phyloP scores from a whole-genome alignment of 1,140 invertebrate genomes.

The Proctacanthus coquilletti region DNA sequence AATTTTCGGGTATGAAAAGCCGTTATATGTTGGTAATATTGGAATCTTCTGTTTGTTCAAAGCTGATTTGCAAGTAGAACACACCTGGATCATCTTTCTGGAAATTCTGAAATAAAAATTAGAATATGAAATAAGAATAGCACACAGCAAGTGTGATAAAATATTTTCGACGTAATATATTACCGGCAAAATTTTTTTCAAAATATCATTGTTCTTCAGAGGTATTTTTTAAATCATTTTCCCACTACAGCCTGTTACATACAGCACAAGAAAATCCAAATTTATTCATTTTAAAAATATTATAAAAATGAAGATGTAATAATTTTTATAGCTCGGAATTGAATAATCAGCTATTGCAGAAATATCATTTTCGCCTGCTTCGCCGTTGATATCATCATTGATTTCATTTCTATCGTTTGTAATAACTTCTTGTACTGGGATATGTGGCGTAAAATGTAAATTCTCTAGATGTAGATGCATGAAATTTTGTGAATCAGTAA shows the following conservation, averaged over 20 bases:
- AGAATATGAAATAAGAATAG: too few species aligned
- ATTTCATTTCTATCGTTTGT: neutral
- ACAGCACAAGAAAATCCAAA: slow-evolving; percentile 3
- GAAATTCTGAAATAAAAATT: too few species aligned
- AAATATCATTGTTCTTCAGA: neutral
- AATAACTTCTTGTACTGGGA: neutral
- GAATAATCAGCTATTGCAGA: too few species aligned
- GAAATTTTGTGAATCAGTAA: too few species aligned
- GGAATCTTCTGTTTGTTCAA: slow-evolving; percentile 18
- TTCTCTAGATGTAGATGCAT: neutral
- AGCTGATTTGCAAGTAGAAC: slow-evolving; percentile 14
- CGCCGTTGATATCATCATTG: neutral
- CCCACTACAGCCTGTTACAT: slow-evolving; percentile 1
- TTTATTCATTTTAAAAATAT: neutral
- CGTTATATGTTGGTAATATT: slow-evolving; percentile 18
- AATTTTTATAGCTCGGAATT: too few species aligned
- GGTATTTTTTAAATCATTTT: slow-evolving; percentile 1
- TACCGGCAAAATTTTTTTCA: neutral
- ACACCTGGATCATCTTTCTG: too few species aligned
- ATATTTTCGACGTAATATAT: slow-evolving; percentile 13
- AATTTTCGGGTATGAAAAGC: slow-evolving; percentile 21
- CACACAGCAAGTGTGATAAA: too few species aligned
- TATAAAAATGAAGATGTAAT: neutral
- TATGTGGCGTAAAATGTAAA: neutral
- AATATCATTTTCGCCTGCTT: too few species aligned